Evolutionary conservation across 2,888 invertebrate species (phyloP).

Genomic region (Tromatobia lineatoria): DNA sequence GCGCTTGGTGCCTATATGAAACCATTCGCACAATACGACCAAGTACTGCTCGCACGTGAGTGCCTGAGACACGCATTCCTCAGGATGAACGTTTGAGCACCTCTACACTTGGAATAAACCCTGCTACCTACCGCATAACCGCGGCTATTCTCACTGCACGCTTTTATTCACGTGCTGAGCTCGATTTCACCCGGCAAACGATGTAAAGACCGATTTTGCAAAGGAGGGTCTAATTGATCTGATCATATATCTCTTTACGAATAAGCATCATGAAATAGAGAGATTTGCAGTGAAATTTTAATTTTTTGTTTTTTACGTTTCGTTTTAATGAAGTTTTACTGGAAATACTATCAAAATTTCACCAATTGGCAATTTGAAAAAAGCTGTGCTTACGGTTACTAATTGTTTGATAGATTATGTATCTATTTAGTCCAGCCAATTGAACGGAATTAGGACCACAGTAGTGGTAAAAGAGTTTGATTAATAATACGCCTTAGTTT

Average conservation of each 20-base stretch:
- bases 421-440: too few species aligned
- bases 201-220: slow-evolving; percentile 16
- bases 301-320: background rate
- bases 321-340: background rate
- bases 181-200: slow-evolving; percentile 55
- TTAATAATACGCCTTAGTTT: too few species aligned
- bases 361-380: background rate
- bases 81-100: slow-evolving; percentile 7
- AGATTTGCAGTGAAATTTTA: background rate
- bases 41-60: slow-evolving; percentile 35
- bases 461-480: too few species aligned
- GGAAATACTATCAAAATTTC: background rate
- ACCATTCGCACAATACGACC: slow-evolving; percentile 28
- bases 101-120: background rate
- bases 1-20: slow-evolving; percentile 38
- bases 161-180: slow-evolving; percentile 50
- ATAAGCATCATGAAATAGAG: too few species aligned
- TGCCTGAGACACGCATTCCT: slow-evolving; percentile 9
- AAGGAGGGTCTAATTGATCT: slow-evolving; percentile 42
- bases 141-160: slow-evolving; percentile 34
- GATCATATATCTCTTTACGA: background rate
- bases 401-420: too few species aligned
- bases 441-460: too few species aligned
- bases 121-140: slow-evolving; percentile 52
- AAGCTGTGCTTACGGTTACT: background rate